phyloP scores from a whole-genome alignment of 2,113 vertebrate genomes.

The Pomatostomus ruficeps region DNA sequence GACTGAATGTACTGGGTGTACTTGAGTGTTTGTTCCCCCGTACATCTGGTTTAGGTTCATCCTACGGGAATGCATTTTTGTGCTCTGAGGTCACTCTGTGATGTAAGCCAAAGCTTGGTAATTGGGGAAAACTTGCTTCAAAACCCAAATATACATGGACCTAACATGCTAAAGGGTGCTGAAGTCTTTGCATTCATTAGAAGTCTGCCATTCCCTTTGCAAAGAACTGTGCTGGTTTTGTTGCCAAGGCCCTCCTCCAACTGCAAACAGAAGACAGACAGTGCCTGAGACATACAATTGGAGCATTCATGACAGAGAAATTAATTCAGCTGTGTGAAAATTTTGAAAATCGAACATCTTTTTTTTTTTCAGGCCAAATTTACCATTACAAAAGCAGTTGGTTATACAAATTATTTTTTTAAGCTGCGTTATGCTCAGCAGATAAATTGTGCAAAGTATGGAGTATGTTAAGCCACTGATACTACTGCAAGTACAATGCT shows the following conservation, averaged over 20 bases:
- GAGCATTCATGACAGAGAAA: conserved; percentile 15
- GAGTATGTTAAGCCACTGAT: neutral
- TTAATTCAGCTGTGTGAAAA: neutral
- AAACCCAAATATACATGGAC: neutral
- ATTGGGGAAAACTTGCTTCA: neutral
- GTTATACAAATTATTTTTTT: neutral
- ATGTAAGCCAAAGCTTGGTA: neutral
- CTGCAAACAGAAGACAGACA: neutral
- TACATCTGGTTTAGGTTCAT: neutral
- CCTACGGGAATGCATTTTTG: neutral
- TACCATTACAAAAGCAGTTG: neutral
- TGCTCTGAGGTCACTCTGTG: neutral
- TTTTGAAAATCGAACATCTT: neutral
- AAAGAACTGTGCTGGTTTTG: neutral
- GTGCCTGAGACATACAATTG: neutral
- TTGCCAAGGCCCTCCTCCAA: conserved; percentile 36
- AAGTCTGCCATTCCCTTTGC: neutral
- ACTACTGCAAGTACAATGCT: neutral
- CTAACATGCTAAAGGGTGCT: neutral
- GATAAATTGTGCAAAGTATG: neutral
- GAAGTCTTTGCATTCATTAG: neutral
- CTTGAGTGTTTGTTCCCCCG: neutral
- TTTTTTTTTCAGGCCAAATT: neutral
- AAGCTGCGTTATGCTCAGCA: fast-evolving
- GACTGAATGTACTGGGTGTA: neutral